Base-by-base conservation (phyloP, 2,888 invertebrate species). In the Platycheirus rosarum region DNA sequence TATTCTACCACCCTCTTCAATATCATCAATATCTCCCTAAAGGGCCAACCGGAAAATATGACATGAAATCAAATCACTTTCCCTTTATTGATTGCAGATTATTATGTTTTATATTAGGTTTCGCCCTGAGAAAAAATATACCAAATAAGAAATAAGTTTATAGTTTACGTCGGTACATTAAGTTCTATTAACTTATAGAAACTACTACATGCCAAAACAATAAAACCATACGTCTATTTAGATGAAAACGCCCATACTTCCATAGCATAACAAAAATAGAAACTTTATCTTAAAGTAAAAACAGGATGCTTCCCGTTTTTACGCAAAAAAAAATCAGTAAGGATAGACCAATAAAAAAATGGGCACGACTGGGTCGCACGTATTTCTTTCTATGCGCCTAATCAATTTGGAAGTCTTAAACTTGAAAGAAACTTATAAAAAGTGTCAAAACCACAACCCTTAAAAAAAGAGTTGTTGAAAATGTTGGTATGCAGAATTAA, bases 81-180 rank as follows among this genome's bases (percentile, higher is more conserved):
- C 44, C n/a, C 20, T 53, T 44, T 62, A 75, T 62, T 35, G 75
- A 68, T 48, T 76, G 26, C 62, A 49, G 46, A 62, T 62, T 69
- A n/a, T n/a, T n/a, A 69, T 55, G 51, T 62, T 68, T 76, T 63
- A 68, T 69, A 68, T 48, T n/a, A n/a, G 68, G 2, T 29, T 62
- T 55, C 11, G 26, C 32, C 37, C 40, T 37, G 26, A 51, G 7
- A 63, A 55, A 62, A 37, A 14, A 42, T 13, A 57, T 7, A 26
- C 57, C 51, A 60, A 53, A 75, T 32, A 68, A 62, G 46, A 26
- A 26, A 26, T 40, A 35, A 0, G 8, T 49, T 8, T 29, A 7
- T n/a, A 11, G 35, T n/a, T 2, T n/a, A n/a, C n/a, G 23, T 48
- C 7, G 5, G 7, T n/a, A 35, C 48, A 51, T 42, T 66, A 46